Percentiles rank a stretch among this genome's conserved stretches.
Conservation (phyloP, 1,140 invertebrate genomes). For the Philaenus spumarius region DNA sequence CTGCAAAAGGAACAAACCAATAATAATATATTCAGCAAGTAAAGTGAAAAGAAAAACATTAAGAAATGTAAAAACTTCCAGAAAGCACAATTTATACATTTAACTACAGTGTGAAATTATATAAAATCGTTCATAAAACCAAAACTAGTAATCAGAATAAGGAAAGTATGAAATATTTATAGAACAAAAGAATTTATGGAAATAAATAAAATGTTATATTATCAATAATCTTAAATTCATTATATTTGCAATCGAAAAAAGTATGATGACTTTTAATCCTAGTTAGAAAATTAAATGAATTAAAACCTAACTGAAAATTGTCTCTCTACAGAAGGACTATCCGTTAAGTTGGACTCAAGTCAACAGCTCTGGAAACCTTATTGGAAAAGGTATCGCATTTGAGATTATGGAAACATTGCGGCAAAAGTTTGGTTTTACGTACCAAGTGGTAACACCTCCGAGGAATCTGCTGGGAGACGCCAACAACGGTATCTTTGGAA, state of each 20-base stretch:
- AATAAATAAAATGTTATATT: not conserved
- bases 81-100: too few species aligned
- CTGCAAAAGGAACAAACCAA: too few species aligned
- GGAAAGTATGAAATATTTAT: too few species aligned
- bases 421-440: conserved; percentile 63
- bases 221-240: not conserved
- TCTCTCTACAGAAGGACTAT: conserved; percentile 44
- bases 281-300: too few species aligned
- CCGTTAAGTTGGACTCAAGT: conserved; percentile 48
- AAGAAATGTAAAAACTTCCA: too few species aligned
- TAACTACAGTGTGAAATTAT: too few species aligned
- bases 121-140: too few species aligned
- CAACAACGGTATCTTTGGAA: conserved; percentile 51
- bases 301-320: not conserved
- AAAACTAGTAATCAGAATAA: too few species aligned
- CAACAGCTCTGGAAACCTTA: conserved; percentile 46
- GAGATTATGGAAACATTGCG: conserved; percentile 59
- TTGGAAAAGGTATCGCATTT: conserved; percentile 62
- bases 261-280: not conserved
- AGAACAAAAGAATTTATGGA: too few species aligned
- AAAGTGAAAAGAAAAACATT: too few species aligned
- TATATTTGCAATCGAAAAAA: not conserved
- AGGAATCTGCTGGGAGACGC: conserved; percentile 48
- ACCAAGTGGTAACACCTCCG: conserved; percentile 53
- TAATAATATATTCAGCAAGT: too few species aligned